Base-by-base conservation (phyloP, 2,113 vertebrate species). In the Myodes glareolus region DNA sequence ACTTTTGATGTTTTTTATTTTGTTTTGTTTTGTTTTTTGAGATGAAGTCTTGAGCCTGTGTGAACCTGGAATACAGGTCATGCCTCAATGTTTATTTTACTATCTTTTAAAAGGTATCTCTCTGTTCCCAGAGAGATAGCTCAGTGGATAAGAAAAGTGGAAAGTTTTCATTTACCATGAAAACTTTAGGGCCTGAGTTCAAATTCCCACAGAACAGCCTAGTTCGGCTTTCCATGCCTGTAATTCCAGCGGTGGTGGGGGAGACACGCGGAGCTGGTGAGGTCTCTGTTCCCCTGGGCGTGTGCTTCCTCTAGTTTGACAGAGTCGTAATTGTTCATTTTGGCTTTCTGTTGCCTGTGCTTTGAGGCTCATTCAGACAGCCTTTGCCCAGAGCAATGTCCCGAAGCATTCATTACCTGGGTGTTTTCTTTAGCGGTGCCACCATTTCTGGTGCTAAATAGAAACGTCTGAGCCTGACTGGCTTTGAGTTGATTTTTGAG, bases 211-310 rank as follows among this genome's bases (percentile, higher is more conserved):
- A 52, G 27, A 52, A 72, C 61, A 42, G 39, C 27, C 27, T 31
- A 9, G 39, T 27, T 3, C 19, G 39, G 39, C 8, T 9, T 19
- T 19, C 8, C 17, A 21, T 36, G 33, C 31, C 31, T 80, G 16
- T 19, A 55, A 19, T 17, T 33, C 45, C 31, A 23, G 77, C 0
- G 6, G 5, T 52, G 50, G 31, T 21, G 4, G 10, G 2, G 0
- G 42, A 47, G 5, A 36, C 63, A 23, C n/a, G n/a, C 3, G 16
- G 61, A 29, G 63, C 82, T 29, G n/a, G 72, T 77, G 4, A 67
- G 75, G 33, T 77, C 42, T 67, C 61, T 33, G 42, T 27, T 36
- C n/a, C 7, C 33, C 50, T 21, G 33, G 8, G 27, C 52, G 36
- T 14, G 3, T 31, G 36, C 50, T 76, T 21, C 55, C 52, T 77